Evolutionary conservation across 2,113 vertebrate species (phyloP).

Genomic region (Gambusia holbrooki): DNA sequence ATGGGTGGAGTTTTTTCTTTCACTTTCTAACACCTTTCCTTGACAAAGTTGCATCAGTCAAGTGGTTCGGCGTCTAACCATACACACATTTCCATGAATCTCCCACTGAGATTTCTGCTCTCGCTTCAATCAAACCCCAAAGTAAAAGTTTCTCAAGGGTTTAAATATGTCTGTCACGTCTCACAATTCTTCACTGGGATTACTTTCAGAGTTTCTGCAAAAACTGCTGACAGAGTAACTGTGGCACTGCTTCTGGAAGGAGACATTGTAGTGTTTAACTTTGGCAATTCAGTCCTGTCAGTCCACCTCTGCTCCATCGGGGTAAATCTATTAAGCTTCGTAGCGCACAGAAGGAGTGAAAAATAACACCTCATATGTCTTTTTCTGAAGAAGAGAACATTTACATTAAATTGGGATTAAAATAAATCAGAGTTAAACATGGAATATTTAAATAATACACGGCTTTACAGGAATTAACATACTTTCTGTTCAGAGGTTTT

Average conservation of each 20-base stretch:
- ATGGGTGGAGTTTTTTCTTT: background rate
- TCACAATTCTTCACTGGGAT: conserved; percentile 8
- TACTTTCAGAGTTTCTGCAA: conserved; percentile 21
- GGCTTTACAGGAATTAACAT: background rate
- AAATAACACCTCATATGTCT: background rate
- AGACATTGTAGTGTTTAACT: conserved; percentile 17
- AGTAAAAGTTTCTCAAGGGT: conserved; percentile 1
- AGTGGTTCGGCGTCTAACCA: background rate
- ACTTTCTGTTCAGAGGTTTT: background rate
- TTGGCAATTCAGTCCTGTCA: background rate
- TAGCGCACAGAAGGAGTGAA: background rate
- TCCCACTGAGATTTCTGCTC: conserved; percentile 3
- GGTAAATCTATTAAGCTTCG: conserved; percentile 8
- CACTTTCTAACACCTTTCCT: background rate
- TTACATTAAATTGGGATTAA: background rate
- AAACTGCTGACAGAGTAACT: conserved; percentile 29
- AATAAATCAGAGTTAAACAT: too few species aligned
- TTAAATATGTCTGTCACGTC: conserved; percentile 24
- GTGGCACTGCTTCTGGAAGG: conserved; percentile 2
- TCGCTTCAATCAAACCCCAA: background rate
- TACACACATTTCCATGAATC: background rate
- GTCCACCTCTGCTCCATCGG: background rate
- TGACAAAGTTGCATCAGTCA: background rate
- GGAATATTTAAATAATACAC: background rate
- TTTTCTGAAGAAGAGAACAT: background rate